Conservation (phyloP, 2,888 invertebrate species). For the Lycocerus yunnanus region DNA sequence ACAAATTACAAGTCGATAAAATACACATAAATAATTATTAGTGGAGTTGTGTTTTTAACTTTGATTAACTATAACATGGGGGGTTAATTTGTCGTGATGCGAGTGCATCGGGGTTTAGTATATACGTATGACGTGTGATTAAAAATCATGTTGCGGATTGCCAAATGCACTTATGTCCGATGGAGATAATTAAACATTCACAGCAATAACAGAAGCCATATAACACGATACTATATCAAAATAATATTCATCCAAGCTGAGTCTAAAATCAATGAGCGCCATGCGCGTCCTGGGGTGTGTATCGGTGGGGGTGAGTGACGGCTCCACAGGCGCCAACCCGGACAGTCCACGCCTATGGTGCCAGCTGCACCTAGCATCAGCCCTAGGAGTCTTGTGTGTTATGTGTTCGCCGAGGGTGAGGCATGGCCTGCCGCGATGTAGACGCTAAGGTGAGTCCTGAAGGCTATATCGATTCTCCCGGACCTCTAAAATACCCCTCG, state of each 20-base stretch:
- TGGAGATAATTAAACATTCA: slow-evolving; percentile 31
- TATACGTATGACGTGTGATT: not conserved
- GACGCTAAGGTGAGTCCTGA: slow-evolving; percentile 41
- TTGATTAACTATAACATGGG: not conserved
- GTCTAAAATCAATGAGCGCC: slow-evolving; percentile 54
- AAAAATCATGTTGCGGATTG: not conserved
- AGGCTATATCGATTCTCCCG: slow-evolving; percentile 35
- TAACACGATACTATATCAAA: slow-evolving; percentile 46
- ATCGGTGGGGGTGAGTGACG: slow-evolving; percentile 39
- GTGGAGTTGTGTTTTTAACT: not conserved
- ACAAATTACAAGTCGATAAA: not conserved
- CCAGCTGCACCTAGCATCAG: slow-evolving; percentile 52
- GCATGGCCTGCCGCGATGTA: slow-evolving; percentile 48
- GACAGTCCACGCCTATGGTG: slow-evolving; percentile 58
- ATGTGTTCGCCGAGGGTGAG: slow-evolving; percentile 48
- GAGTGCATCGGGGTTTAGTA: not conserved
- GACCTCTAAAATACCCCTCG: slow-evolving; percentile 22
- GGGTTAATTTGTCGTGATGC: not conserved
- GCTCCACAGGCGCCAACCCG: slow-evolving; percentile 52
- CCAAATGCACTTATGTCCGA: slow-evolving; percentile 7
- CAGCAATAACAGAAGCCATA: slow-evolving; percentile 42
- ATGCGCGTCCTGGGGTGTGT: slow-evolving; percentile 50
- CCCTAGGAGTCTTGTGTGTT: slow-evolving; percentile 51
- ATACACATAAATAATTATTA: not conserved
- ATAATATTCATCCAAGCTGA: slow-evolving; percentile 45